phyloP scores from a whole-genome alignment of 2,113 vertebrate genomes.

The Catagonus wagneri region DNA sequence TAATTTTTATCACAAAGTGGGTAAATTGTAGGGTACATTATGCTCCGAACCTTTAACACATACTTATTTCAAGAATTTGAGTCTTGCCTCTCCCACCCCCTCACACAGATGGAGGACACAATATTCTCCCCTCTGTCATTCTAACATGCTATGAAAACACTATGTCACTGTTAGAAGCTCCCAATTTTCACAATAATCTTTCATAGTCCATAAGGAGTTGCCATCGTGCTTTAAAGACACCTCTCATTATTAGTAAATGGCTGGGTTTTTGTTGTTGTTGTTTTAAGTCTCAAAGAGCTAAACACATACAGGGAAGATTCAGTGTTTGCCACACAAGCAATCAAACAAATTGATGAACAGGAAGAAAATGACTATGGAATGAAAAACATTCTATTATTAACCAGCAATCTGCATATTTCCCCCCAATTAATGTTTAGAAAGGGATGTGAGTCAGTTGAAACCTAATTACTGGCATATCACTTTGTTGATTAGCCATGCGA shows the following conservation, averaged over 20 bases:
- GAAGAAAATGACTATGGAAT: conserved; percentile 86
- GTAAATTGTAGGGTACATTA: background rate
- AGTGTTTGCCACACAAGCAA: conserved; percentile 87
- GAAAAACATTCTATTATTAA: conserved; percentile 88
- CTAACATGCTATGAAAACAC: conserved; percentile 9
- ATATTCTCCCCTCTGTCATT: background rate
- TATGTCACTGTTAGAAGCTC: background rate
- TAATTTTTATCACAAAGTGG: conserved; percentile 23
- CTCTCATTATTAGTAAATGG: conserved; percentile 82
- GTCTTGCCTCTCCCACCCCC: background rate
- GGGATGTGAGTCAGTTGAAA: conserved; percentile 83
- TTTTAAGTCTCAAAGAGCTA: conserved; percentile 67
- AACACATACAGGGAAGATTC: conserved; percentile 80
- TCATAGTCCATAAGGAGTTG: background rate
- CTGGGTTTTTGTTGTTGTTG: background rate
- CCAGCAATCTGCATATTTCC: conserved; percentile 83
- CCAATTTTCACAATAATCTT: conserved; percentile 54
- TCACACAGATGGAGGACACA: background rate
- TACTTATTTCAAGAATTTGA: conserved; percentile 36
- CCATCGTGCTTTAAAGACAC: conserved; percentile 61
- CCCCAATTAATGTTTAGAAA: conserved; percentile 85
- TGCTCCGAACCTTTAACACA: background rate
- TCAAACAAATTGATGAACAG: conserved; percentile 86
- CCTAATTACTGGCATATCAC: conserved; percentile 86
- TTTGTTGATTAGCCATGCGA: conserved; percentile 84